Percentiles rank a stretch among this genome's conserved stretches.
Evolutionary conservation across 2,797 vertebrate species (phyloP).

Genomic region (Pogoniulus pusillus): DNA sequence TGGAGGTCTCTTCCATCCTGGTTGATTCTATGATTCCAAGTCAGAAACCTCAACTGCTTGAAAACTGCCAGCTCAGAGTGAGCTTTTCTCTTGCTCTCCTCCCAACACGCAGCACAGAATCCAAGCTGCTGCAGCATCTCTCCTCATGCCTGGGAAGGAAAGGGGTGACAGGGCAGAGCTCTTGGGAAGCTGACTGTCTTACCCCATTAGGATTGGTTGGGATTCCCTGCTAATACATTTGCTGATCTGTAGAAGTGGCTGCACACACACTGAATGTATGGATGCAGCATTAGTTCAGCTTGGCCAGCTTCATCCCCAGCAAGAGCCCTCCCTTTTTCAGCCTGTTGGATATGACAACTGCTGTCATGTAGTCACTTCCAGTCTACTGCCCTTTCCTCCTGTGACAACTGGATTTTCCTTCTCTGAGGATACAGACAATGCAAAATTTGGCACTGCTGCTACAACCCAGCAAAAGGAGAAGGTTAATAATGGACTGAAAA

Average conservation of each 20-base stretch:
- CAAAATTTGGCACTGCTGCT: background rate
- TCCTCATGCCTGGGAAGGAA: background rate
- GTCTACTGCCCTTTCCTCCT: constrained; percentile 7
- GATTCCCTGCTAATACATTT: background rate
- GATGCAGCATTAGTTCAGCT: constrained; percentile 27
- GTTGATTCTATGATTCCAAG: too few species aligned
- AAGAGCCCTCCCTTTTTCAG: constrained; percentile 29
- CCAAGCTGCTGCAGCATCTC: background rate
- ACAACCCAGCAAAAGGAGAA: background rate
- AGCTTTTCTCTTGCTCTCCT: background rate
- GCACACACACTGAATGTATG: background rate
- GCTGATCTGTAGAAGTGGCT: background rate
- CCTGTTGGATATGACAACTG: background rate
- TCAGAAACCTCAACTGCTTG: background rate
- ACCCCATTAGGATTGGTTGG: background rate
- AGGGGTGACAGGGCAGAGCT: background rate
- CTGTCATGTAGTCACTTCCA: constrained; percentile 60
- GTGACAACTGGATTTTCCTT: background rate
- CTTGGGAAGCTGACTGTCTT: background rate
- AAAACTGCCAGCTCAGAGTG: background rate
- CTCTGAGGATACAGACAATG: background rate
- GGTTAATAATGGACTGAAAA: background rate
- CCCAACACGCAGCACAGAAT: background rate
- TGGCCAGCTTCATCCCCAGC: background rate
- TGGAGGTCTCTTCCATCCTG: too few species aligned